Conservation (phyloP, 1,140 invertebrate species). For the Brachionus paranguensis region DNA sequence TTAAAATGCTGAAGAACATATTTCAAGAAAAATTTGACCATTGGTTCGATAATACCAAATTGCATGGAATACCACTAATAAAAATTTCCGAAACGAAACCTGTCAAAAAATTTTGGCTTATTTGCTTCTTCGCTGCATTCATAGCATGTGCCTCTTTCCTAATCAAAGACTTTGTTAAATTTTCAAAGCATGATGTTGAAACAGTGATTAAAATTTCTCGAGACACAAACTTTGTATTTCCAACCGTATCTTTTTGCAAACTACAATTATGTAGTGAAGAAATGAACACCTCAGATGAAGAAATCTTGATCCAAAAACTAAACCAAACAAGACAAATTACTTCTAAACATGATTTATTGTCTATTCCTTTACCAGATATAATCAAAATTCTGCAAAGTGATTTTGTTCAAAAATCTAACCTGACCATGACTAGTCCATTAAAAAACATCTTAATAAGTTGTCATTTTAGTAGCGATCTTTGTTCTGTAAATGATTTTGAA, state of each 20-base stretch:
- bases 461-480: background rate
- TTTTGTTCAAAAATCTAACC: background rate
- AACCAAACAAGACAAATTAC: background rate
- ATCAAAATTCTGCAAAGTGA: background rate
- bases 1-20: background rate
- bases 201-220: constrained; percentile 11
- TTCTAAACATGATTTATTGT: background rate
- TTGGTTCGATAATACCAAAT: background rate
- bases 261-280: background rate
- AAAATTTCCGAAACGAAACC: background rate
- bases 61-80: background rate
- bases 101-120: background rate
- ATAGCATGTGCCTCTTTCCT: background rate
- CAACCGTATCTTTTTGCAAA: constrained; percentile 5
- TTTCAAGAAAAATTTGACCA: background rate
- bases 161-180: background rate
- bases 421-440: background rate
- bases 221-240: constrained; percentile 11
- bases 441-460: background rate
- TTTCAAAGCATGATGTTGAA: background rate
- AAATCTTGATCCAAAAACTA: background rate
- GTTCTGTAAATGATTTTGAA: constrained; percentile 3
- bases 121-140: background rate
- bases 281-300: background rate
- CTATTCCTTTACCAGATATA: background rate